Evolutionary conservation across 2,888 invertebrate species (phyloP).

Genomic region (Perizoma affinitatum): DNA sequence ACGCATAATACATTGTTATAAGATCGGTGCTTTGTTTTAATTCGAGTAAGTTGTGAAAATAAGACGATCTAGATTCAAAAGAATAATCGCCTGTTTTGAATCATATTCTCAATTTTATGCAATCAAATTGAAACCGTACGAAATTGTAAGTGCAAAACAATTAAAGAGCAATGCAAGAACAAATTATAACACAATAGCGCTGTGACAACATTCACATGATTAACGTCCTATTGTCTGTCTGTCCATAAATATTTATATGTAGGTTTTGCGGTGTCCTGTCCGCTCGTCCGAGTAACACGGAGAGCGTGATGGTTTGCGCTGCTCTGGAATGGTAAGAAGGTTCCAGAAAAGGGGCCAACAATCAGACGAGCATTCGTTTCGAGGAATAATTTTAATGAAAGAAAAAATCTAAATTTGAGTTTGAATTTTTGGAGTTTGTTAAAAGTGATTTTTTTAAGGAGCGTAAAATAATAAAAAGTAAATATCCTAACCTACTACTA

Average conservation of each 20-base stretch:
- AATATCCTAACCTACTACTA: no score
- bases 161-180: conserved; percentile 7
- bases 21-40: no score
- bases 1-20: no score
- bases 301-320: conserved; percentile 49
- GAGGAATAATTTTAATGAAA: no score
- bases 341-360: neutral
- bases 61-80: no score
- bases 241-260: conserved; percentile 33
- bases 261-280: conserved; percentile 30
- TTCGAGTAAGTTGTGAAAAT: no score
- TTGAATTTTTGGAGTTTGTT: no score
- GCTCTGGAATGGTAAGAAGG: conserved; percentile 4
- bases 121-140: neutral
- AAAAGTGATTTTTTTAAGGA: no score
- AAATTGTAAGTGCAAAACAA: conserved; percentile 3
- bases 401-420: no score
- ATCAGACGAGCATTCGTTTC: no score
- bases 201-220: conserved; percentile 35
- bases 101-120: neutral
- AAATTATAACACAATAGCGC: conserved; percentile 20
- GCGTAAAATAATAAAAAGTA: no score
- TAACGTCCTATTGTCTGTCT: conserved; percentile 45
- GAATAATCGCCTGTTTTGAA: no score
- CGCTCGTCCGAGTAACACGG: conserved; percentile 37